Evolutionary conservation across 2,888 invertebrate species (phyloP).

Genomic region (Encarsia formosa): DNA sequence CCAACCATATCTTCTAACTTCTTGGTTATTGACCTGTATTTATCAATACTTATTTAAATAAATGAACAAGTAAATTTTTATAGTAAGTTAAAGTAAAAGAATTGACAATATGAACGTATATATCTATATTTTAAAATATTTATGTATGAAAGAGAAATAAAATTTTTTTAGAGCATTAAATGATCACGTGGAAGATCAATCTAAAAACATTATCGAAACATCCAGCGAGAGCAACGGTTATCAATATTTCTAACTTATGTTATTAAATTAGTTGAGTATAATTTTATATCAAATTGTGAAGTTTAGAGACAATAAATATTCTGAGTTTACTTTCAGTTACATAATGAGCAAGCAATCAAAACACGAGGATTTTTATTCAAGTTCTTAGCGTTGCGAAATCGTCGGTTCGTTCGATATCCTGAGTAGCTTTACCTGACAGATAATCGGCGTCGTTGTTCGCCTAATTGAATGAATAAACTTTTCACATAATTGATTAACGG

Average conservation of each 20-base stretch:
- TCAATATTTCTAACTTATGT: too few relatives aligned
- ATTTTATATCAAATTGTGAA: too few relatives aligned
- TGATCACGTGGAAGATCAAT: not conserved
- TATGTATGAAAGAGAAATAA: not conserved
- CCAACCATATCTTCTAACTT: conserved; percentile 34
- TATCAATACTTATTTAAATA: conserved; percentile 3
- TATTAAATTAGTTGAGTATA: too few relatives aligned
- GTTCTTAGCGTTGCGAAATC: not conserved
- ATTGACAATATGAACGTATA: not conserved
- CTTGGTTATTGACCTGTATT: conserved; percentile 18
- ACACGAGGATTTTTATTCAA: conserved; percentile 9
- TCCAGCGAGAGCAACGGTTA: not conserved
- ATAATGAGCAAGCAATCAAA: conserved; percentile 30
- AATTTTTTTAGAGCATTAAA: too few relatives aligned
- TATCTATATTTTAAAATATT: not conserved
- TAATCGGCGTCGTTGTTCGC: conserved; percentile 22
- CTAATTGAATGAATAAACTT: conserved; percentile 34
- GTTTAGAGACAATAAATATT: too few relatives aligned
- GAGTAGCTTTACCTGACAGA: conserved; percentile 36
- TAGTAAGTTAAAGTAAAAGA: not conserved
- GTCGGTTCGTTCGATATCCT: not conserved
- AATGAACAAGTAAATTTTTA: not conserved
- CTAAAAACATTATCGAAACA: not conserved
- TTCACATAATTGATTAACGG: conserved; percentile 26
- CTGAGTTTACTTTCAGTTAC: too few relatives aligned